Conservation (phyloP, 2,888 invertebrate species). For the Unio pictorum region DNA sequence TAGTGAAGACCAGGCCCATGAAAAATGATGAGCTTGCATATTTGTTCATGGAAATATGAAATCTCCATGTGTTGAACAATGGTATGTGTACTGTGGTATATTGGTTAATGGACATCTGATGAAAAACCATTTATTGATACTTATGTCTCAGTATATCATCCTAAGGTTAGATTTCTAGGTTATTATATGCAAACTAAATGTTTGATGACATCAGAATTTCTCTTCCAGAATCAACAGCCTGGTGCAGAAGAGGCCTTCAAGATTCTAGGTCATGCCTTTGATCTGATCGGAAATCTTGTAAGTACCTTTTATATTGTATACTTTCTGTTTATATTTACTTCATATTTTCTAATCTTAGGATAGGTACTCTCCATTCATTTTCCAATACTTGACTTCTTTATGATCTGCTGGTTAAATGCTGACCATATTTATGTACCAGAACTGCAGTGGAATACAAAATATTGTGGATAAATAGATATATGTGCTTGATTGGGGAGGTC, state of each 20-base stretch:
- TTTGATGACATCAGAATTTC: background rate
- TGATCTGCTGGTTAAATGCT: no score
- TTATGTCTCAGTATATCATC: no score
- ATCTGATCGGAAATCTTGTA: constrained; percentile 86
- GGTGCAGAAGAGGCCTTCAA: constrained; percentile 97
- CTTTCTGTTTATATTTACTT: background rate
- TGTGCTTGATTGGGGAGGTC: no score
- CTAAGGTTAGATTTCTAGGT: background rate
- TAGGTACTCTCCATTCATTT: background rate
- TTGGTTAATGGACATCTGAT: background rate
- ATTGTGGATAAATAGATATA: no score
- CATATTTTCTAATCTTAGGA: background rate
- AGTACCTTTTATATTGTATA: constrained; percentile 60
- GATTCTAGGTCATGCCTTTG: constrained; percentile 94
- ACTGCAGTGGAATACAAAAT: no score
- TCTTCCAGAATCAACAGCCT: constrained; percentile 84
- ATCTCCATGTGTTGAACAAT: no score
- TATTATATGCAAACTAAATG: background rate
- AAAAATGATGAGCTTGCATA: no score
- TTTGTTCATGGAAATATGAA: no score
- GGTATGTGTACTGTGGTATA: no score
- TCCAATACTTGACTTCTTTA: background rate
- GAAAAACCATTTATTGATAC: background rate
- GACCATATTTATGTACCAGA: no score
- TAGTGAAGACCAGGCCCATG: no score